Evolutionary conservation across 2,797 vertebrate species (phyloP).

Genomic region (Halcyon smyrnensis): DNA sequence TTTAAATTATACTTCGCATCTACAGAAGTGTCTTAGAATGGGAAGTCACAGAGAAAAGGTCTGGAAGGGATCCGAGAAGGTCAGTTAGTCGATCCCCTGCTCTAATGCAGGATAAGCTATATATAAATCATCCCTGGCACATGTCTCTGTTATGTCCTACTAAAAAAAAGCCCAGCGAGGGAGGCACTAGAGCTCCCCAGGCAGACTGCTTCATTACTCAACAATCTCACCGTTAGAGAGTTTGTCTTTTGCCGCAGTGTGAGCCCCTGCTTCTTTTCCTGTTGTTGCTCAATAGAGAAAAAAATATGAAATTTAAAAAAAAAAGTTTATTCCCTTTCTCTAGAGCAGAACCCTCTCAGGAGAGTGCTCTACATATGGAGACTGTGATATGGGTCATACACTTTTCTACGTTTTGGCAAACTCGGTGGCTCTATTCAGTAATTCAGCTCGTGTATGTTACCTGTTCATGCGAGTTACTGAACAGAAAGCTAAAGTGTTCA

Average conservation of each 20-base stretch:
- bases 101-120: background rate
- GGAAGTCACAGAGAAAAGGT: background rate
- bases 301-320: background rate
- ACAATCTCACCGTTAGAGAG: background rate
- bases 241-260: background rate
- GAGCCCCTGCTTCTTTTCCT: background rate
- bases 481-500: background rate
- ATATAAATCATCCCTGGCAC: conserved; percentile 24
- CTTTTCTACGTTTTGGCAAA: background rate
- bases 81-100: background rate
- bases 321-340: background rate
- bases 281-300: fast-evolving
- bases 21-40: background rate
- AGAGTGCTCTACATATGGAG: background rate
- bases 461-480: background rate
- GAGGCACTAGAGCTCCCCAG: background rate
- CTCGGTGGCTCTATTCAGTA: background rate
- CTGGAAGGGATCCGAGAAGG: conserved; percentile 15
- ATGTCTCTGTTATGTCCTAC: background rate
- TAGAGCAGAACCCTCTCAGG: background rate
- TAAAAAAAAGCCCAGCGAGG: background rate
- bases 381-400: background rate
- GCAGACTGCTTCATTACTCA: background rate
- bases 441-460: background rate
- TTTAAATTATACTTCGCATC: background rate